Base-by-base conservation (phyloP, 92 coral and sea anemone species). In the Epizoanthus rinbou region DNA sequence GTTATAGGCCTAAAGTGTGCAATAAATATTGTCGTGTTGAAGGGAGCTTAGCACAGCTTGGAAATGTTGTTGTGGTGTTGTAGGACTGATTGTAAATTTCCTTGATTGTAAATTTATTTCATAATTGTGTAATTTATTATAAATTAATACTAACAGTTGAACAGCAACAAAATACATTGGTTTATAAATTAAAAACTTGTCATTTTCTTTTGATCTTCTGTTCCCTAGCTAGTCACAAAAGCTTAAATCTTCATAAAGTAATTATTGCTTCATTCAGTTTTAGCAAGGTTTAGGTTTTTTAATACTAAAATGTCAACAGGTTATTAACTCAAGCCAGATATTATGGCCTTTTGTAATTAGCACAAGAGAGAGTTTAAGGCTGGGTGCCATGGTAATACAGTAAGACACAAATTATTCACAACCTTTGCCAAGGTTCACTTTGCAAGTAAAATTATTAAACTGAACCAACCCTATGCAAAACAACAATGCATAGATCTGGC, bases 341-440 rank as follows among this genome's bases (percentile, higher is more conserved):
- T 4, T 69, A 37, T 15, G 6, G 10, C 4, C 6, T 69, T 69
- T 69, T 64, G 6, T 64, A 2, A 25, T 64, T 64, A 14, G 69
- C 69, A 23, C 69, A 64, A 9, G 24, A 69, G 23, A 17, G n/a
- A 47, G 37, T 69, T 17, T 69, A 33, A n/a, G 37, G 5, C 33
- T 59, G 33, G 81, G 24, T 76, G 57, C 35, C 81, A 76, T 59
- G 81, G 81, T 37, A 58, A 76, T 76, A 22, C 11, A 33, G 39
- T 31, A 57, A 7, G 31, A 33, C 39, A n/a, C 57, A 31, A 37
- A 59, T 59, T 57, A 76, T 76, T 58, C 43, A 59, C 53, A n/a
- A 16, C 22, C 11, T 52, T 76, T 76, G 69, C 69, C 67, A 76
- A 35, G n/a, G 58, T 58, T 59, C 33, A 76, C 62, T 73, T 47